Percentiles rank a stretch among this genome's conserved stretches.
phyloP scores from a whole-genome alignment of 2,888 invertebrate genomes.

The Diarsia brunnea region DNA sequence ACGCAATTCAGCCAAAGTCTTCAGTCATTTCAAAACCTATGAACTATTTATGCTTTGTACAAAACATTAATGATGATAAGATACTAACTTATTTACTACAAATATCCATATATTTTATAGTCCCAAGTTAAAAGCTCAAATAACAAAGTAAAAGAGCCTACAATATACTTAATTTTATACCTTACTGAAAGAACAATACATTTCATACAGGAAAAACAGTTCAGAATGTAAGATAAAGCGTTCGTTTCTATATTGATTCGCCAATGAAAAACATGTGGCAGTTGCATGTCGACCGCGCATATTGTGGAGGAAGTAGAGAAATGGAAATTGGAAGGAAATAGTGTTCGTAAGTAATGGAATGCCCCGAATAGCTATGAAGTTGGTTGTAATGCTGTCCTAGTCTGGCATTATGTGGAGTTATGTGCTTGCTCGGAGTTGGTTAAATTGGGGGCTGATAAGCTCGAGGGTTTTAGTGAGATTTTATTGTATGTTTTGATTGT shows the following conservation, averaged over 20 bases:
- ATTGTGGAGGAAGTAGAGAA: slow-evolving; percentile 45
- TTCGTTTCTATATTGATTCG: slow-evolving; percentile 57
- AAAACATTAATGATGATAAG: not conserved
- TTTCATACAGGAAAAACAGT: slow-evolving; percentile 14
- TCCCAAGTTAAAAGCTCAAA: not conserved
- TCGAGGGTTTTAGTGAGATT: not conserved
- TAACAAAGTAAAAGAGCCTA: not conserved
- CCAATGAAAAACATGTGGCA: slow-evolving; percentile 55
- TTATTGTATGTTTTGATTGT: not conserved
- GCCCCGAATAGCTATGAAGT: slow-evolving; percentile 46
- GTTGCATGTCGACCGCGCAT: slow-evolving; percentile 51
- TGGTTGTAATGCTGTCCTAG: slow-evolving; percentile 33
- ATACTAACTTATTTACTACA: not conserved
- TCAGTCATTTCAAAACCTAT: not conserved
- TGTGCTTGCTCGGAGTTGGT: slow-evolving; percentile 25
- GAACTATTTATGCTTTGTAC: not conserved
- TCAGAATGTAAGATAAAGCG: slow-evolving; percentile 33
- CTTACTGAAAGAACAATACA: slow-evolving; percentile 15
- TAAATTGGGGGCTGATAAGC: slow-evolving; percentile 30
- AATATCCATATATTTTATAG: not conserved
- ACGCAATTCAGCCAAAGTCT: not conserved
- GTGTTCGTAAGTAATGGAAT: slow-evolving; percentile 59
- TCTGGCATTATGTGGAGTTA: slow-evolving; percentile 29
- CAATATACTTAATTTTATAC: slow-evolving; percentile 7
- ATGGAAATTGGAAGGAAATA: slow-evolving; percentile 62